These are phyloP conservation scores for Zaprionus taronus DNA, from an alignment of 1,140 invertebrate genomes.

Conservation along the genomic window DNA sequence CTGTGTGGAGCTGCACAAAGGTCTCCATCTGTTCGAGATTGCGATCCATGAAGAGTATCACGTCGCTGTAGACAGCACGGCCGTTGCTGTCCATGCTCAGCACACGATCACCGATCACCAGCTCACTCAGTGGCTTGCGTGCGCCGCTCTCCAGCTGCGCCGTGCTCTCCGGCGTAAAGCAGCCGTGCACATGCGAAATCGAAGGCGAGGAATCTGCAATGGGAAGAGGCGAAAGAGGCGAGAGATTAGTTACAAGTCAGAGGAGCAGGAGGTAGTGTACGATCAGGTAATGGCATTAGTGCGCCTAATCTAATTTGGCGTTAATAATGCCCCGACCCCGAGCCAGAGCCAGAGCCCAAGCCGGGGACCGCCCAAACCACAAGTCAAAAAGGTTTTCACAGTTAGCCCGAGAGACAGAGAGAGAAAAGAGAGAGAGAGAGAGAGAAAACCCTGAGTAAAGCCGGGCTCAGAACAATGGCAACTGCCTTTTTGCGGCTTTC, in stretches of 20 bases:
- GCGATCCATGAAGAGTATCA: slow-evolving; percentile 95
- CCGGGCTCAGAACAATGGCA: slow-evolving; percentile 61
- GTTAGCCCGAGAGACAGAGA: slow-evolving; percentile 25
- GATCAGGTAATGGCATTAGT: slow-evolving; percentile 76
- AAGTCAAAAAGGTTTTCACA: slow-evolving; percentile 84
- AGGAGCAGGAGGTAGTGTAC: slow-evolving; percentile 16
- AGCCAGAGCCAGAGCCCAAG: slow-evolving; percentile 25
- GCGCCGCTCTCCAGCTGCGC: slow-evolving; percentile 87
- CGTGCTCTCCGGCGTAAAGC: slow-evolving; percentile 89
- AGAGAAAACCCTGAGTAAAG: background rate
- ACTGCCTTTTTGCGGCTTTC: slow-evolving; percentile 76
- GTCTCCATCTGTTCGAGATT: slow-evolving; percentile 88
- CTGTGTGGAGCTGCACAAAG: slow-evolving; percentile 90
- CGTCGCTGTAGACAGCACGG: slow-evolving; percentile 91
- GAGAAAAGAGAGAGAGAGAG: background rate
- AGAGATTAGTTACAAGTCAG: slow-evolving; percentile 16
- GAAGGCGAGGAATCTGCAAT: slow-evolving; percentile 94
- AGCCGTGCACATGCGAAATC: slow-evolving; percentile 91
- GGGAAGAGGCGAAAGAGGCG: slow-evolving; percentile 23
- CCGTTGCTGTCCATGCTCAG: slow-evolving; percentile 90
- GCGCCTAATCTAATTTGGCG: slow-evolving; percentile 82
- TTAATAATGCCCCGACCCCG: slow-evolving; percentile 61
- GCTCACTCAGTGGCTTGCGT: slow-evolving; percentile 87
- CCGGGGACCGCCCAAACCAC: slow-evolving; percentile 22
- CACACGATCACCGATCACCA: slow-evolving; percentile 92